Conservation (phyloP, 2,113 vertebrate genomes). For the Oreochromis spilurus region DNA sequence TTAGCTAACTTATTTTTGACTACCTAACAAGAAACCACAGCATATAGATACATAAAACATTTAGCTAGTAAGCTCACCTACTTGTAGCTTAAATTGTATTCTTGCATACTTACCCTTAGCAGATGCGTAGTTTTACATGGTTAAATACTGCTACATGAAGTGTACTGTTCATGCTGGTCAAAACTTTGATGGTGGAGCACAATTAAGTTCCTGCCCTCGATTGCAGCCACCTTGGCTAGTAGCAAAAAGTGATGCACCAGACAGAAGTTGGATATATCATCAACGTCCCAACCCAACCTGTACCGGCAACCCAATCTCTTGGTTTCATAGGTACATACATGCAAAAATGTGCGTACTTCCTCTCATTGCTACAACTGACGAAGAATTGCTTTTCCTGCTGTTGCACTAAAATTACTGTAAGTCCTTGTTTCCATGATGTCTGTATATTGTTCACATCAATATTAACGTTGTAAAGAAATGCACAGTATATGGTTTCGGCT, state of each 20-base stretch:
- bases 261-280: neutral
- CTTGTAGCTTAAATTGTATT: neutral
- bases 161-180: neutral
- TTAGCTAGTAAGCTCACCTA: neutral
- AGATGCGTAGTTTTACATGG: neutral
- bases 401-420: neutral
- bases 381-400: neutral
- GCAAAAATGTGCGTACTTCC: neutral
- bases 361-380: neutral
- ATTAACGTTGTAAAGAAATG: neutral
- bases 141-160: neutral
- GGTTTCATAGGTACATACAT: neutral
- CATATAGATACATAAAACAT: neutral
- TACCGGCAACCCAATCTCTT: neutral
- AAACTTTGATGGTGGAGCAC: neutral
- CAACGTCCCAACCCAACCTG: neutral
- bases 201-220: neutral
- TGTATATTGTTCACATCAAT: neutral
- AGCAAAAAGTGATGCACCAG: accelerated
- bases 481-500: neutral
- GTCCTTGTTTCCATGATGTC: neutral
- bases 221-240: neutral
- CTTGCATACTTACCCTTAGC: neutral
- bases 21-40: neutral
- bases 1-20: neutral